Percentiles rank a stretch among this genome's conserved stretches.
phyloP scores from a whole-genome alignment of 2,113 vertebrate species.

The Melospiza georgiana region DNA sequence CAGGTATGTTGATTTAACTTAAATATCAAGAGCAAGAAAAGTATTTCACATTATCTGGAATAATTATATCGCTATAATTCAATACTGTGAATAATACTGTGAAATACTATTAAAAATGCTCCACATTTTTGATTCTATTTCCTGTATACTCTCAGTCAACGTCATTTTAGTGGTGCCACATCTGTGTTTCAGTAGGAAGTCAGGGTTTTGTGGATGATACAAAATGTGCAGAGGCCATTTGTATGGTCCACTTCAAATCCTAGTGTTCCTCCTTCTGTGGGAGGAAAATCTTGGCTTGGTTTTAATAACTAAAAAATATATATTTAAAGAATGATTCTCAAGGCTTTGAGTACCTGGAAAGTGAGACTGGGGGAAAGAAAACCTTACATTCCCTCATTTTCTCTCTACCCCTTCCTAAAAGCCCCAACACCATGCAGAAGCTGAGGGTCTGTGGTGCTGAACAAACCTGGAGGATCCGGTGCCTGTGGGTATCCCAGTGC shows the following conservation, averaged over 20 bases:
- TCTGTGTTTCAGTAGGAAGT: neutral
- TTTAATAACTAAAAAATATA: neutral
- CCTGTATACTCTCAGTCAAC: accelerated
- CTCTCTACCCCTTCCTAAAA: neutral
- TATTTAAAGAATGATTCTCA: neutral
- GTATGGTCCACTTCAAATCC: neutral
- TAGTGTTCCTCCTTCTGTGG: accelerated
- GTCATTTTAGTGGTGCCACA: neutral
- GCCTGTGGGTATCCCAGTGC: neutral
- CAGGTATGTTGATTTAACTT: neutral
- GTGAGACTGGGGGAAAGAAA: neutral
- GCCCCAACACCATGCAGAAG: neutral
- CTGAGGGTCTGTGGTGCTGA: neutral
- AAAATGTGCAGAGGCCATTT: neutral
- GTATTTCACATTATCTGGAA: neutral
- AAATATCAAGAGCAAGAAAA: neutral
- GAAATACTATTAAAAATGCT: neutral
- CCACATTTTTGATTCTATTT: neutral
- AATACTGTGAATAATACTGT: neutral
- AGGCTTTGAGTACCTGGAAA: neutral
- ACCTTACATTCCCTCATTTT: accelerated
- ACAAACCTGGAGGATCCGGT: too few species aligned
- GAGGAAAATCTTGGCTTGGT: neutral
- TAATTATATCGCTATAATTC: neutral
- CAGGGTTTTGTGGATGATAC: neutral